Conservation (phyloP, 2,888 invertebrate species). For the Platycheirus albimanus region DNA sequence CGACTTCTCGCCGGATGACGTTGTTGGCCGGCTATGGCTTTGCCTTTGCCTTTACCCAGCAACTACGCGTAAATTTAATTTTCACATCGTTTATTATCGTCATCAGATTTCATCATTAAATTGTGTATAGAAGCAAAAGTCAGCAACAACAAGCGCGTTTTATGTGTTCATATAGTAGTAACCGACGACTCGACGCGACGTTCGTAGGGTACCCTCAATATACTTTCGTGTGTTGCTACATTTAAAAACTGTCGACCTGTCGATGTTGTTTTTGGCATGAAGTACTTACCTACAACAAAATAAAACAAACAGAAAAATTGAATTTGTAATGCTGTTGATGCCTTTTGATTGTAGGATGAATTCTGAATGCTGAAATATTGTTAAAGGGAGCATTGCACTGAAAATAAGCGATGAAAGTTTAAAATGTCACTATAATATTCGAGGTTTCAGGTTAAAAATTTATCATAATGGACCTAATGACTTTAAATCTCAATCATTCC, state of each 20-base stretch:
- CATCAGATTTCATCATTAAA: slow-evolving; percentile 72
- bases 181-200: too few relatives aligned
- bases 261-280: slow-evolving; percentile 33
- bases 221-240: slow-evolving; percentile 11
- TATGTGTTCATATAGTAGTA: slow-evolving; percentile 16
- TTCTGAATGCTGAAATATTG: not conserved
- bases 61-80: slow-evolving; percentile 70
- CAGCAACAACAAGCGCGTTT: slow-evolving; percentile 18
- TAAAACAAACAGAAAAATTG: slow-evolving; percentile 5
- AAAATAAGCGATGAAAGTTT: not conserved
- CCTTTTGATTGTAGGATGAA: not conserved
- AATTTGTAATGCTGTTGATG: slow-evolving; percentile 34
- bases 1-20: slow-evolving; percentile 43
- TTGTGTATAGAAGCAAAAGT: slow-evolving; percentile 26
- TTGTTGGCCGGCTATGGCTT: slow-evolving; percentile 9
- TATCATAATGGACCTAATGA: too few relatives aligned
- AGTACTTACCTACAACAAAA: slow-evolving; percentile 7
- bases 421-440: not conserved
- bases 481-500: too few relatives aligned
- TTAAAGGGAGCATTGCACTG: not conserved
- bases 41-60: not conserved
- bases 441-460: too few relatives aligned
- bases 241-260: slow-evolving; percentile 50
- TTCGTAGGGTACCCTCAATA: slow-evolving; percentile 17
- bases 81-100: slow-evolving; percentile 72